phyloP scores from a whole-genome alignment of 2,888 invertebrate genomes.

The Timema podura region DNA sequence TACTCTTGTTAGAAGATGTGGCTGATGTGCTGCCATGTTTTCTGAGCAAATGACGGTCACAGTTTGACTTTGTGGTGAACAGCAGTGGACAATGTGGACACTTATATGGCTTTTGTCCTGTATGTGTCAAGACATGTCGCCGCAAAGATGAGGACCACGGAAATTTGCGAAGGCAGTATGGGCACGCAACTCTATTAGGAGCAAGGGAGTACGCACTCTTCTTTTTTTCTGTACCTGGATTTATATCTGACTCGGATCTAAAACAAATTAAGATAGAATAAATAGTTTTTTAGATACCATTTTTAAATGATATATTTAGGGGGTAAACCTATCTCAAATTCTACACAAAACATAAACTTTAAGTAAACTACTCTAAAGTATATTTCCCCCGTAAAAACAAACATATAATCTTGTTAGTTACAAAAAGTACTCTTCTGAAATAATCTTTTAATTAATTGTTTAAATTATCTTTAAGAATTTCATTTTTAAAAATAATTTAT shows the following conservation, averaged over 20 bases:
- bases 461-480: too few relatives aligned
- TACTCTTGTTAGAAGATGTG: not conserved
- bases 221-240: conserved; percentile 56
- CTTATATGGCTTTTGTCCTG: conserved; percentile 92
- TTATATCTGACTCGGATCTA: conserved; percentile 63
- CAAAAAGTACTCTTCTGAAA: too few relatives aligned
- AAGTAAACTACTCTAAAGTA: too few relatives aligned
- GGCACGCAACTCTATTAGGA: conserved; percentile 89
- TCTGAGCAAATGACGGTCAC: conserved; percentile 87
- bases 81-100: conserved; percentile 89
- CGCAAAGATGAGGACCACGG: conserved; percentile 95
- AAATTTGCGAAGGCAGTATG: conserved; percentile 89
- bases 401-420: too few relatives aligned
- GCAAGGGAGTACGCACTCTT: conserved; percentile 94
- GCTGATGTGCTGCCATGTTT: conserved; percentile 61
- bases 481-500: too few relatives aligned
- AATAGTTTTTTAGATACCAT: not conserved
- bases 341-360: too few relatives aligned
- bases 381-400: too few relatives aligned
- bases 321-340: not conserved
- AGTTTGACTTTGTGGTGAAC: conserved; percentile 96
- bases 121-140: conserved; percentile 93
- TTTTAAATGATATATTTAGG: not conserved
- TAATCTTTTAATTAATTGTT: too few relatives aligned
- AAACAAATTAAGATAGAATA: conserved; percentile 35